phyloP scores from a whole-genome alignment of 2,797 vertebrate species.

The Sebastiscus tertius region DNA sequence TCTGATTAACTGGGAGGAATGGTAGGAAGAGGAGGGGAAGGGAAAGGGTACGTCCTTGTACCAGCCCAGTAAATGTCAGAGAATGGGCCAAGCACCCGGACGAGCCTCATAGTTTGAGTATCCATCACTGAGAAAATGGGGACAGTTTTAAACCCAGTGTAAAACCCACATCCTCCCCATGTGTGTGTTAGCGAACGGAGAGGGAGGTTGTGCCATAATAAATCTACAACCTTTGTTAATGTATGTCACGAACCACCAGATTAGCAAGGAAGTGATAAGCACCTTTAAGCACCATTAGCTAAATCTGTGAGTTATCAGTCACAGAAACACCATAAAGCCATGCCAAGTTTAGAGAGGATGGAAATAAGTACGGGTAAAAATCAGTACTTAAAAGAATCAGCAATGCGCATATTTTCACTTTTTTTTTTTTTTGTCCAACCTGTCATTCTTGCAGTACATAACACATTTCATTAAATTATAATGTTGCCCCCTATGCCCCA shows the following conservation, averaged over 20 bases:
- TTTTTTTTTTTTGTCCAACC: background rate
- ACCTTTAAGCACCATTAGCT: constrained; percentile 66
- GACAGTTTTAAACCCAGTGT: constrained; percentile 48
- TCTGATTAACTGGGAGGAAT: constrained; percentile 95
- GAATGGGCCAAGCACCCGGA: constrained; percentile 84
- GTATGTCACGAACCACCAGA: constrained; percentile 68
- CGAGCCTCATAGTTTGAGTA: constrained; percentile 77
- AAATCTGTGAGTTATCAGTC: constrained; percentile 56
- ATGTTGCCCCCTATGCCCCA: background rate
- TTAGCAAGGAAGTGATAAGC: constrained; percentile 65
- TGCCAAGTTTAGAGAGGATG: background rate
- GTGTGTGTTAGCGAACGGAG: constrained; percentile 11
- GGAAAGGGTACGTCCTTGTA: constrained; percentile 92
- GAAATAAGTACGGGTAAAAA: background rate
- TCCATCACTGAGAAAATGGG: constrained; percentile 71
- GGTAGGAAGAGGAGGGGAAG: constrained; percentile 83
- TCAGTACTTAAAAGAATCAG: background rate
- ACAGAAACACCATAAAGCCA: constrained; percentile 12
- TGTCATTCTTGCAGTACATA: background rate
- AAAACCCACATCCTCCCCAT: constrained; percentile 27
- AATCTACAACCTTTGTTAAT: constrained; percentile 59
- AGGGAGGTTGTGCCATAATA: constrained; percentile 39
- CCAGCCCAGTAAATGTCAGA: constrained; percentile 91
- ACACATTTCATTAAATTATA: background rate
- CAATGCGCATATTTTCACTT: background rate